Percentiles rank a stretch among this genome's conserved stretches.
These are phyloP conservation scores for Brachylomia viminalis DNA, from an alignment of 2,888 invertebrate species.

Conservation along the genomic window DNA sequence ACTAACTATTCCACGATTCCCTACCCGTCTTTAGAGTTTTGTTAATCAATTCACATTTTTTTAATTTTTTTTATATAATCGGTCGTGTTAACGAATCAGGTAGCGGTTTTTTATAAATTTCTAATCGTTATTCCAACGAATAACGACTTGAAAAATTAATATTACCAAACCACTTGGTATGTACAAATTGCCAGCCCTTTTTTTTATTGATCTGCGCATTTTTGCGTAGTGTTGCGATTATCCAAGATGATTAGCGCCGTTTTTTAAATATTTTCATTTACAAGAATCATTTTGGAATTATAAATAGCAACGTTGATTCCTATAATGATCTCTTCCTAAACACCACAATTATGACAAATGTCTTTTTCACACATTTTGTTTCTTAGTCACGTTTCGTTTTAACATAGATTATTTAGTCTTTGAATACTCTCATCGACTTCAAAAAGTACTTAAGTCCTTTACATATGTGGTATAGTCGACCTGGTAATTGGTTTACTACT, in stretches of 20 bases:
- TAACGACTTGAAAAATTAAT: background rate
- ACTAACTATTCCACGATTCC: slow-evolving; percentile 54
- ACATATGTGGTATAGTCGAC: too few relatives aligned
- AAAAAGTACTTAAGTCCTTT: background rate
- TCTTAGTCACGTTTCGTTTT: background rate
- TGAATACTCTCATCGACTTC: background rate
- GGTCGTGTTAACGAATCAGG: too few relatives aligned
- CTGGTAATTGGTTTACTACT: too few relatives aligned
- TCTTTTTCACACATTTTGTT: background rate
- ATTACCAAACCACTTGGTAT: background rate
- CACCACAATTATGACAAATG: background rate
- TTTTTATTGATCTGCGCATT: background rate
- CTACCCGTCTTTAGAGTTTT: slow-evolving; percentile 37
- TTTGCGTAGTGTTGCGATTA: background rate
- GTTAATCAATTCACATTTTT: too few relatives aligned
- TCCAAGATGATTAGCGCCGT: background rate
- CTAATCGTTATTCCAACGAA: background rate
- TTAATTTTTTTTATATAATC: too few relatives aligned
- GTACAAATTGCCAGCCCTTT: background rate
- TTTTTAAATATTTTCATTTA: background rate
- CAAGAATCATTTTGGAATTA: background rate
- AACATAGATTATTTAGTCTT: background rate
- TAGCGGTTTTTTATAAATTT: slow-evolving; percentile 1
- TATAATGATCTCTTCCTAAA: background rate
- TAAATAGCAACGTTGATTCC: background rate